Evolutionary conservation across 2,888 invertebrate genomes (phyloP).

Genomic region (Cephus rjabovi): DNA sequence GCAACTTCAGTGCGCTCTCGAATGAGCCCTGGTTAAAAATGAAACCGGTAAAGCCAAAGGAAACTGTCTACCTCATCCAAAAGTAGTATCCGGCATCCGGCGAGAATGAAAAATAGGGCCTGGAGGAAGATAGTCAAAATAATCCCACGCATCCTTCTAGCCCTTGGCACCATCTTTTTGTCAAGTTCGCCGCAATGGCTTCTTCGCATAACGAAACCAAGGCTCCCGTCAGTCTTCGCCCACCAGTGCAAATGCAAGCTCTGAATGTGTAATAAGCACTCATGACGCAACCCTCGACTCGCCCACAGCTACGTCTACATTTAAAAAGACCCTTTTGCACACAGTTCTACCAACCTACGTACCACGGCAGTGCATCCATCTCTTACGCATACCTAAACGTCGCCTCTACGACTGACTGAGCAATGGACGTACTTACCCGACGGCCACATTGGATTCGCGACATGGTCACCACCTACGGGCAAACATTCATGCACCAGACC

Average conservation of each 20-base stretch:
- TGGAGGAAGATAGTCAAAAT: not conserved
- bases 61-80: not conserved
- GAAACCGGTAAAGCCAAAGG: not conserved
- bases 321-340: slow-evolving; percentile 48
- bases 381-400: not conserved
- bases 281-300: slow-evolving; percentile 44
- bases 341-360: not conserved
- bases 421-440: not conserved
- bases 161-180: slow-evolving; percentile 27
- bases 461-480: slow-evolving; percentile 28
- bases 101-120: not conserved
- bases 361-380: not conserved
- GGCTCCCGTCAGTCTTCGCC: not conserved
- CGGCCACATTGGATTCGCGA: not conserved
- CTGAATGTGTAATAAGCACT: slow-evolving; percentile 62
- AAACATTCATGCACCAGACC: slow-evolving; percentile 30
- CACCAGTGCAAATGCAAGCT: slow-evolving; percentile 22
- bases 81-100: not conserved
- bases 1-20: not conserved
- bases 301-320: slow-evolving; percentile 39
- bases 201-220: slow-evolving; percentile 24
- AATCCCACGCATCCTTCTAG: not conserved
- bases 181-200: slow-evolving; percentile 26
- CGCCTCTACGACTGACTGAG: not conserved
- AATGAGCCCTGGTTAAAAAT: not conserved